Percentiles rank a stretch among this genome's conserved stretches.
Conservation (phyloP, 2,113 vertebrate species). For the Actinemys pallida region DNA sequence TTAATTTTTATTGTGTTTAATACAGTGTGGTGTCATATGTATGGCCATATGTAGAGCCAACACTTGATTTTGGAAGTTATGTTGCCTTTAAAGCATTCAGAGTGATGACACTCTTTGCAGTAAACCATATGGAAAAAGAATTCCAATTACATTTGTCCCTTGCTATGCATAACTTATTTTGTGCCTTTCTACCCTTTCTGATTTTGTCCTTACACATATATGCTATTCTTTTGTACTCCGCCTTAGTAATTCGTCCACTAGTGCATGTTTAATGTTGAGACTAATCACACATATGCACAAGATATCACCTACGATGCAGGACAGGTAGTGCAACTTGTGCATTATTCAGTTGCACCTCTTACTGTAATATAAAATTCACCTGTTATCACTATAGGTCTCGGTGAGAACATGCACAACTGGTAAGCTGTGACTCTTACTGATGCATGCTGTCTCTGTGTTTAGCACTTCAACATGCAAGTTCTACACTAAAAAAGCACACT, state of each 20-base stretch:
- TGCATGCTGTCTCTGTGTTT: slow-evolving; percentile 76
- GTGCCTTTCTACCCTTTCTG: no score
- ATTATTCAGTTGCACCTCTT: slow-evolving; percentile 59
- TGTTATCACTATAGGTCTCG: slow-evolving; percentile 17
- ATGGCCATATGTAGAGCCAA: no score
- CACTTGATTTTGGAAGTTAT: no score
- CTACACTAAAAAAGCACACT: slow-evolving; percentile 71
- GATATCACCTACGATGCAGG: background rate
- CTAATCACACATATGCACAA: background rate
- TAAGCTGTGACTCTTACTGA: slow-evolving; percentile 68
- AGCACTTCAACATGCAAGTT: slow-evolving; percentile 80
- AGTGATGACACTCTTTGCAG: no score
- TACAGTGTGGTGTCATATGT: no score
- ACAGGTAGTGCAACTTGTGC: slow-evolving; percentile 57
- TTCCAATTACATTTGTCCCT: no score
- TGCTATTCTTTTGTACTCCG: no score
- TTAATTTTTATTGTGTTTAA: no score
- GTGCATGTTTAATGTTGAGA: background rate
- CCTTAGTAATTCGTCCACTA: background rate
- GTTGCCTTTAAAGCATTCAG: no score
- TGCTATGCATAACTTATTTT: no score
- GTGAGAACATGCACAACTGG: slow-evolving; percentile 75
- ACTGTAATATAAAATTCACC: slow-evolving; percentile 42
- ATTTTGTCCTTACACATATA: no score
- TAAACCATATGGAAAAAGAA: no score